Percentiles rank a stretch among this genome's conserved stretches.
Evolutionary conservation across 2,888 invertebrate genomes (phyloP).

Genomic region (Megastigmus dorsalis): DNA sequence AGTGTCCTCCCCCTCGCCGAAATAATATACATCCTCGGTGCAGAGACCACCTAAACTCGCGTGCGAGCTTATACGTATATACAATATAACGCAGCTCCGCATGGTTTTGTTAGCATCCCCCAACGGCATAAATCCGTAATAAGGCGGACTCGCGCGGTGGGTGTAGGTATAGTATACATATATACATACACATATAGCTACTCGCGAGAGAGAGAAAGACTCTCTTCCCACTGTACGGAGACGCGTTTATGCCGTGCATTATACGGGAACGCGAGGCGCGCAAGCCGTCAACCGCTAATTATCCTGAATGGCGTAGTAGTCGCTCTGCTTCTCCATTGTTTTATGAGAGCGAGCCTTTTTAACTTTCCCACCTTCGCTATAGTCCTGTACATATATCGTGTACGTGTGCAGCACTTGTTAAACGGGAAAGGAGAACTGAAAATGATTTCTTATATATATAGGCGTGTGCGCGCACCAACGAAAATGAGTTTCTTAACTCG

Average conservation of each 20-base stretch:
- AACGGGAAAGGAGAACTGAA: constrained; percentile 14
- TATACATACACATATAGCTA: background rate
- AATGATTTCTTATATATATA: background rate
- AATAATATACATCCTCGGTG: background rate
- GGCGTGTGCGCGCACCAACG: too few relatives aligned
- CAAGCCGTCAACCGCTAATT: constrained; percentile 47
- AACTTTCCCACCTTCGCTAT: constrained; percentile 42
- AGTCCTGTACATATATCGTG: too few relatives aligned
- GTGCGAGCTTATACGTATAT: too few relatives aligned
- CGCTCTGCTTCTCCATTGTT: constrained; percentile 25
- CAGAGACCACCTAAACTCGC: background rate
- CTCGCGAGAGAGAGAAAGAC: background rate
- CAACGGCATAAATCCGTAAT: constrained; percentile 47
- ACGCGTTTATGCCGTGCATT: background rate
- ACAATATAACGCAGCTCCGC: too few relatives aligned
- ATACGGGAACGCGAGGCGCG: too few relatives aligned
- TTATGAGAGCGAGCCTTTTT: constrained; percentile 46
- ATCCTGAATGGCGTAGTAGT: constrained; percentile 13
- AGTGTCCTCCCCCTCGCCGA: background rate
- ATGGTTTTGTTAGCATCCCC: constrained; percentile 40
- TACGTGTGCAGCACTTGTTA: too few relatives aligned
- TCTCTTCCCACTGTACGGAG: constrained; percentile 1
- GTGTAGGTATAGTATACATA: too few relatives aligned
- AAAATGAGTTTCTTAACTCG: too few relatives aligned
- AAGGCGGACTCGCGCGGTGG: constrained; percentile 6